Evolutionary conservation across 2,113 vertebrate genomes (phyloP).

Genomic region (Notothenia coriiceps): DNA sequence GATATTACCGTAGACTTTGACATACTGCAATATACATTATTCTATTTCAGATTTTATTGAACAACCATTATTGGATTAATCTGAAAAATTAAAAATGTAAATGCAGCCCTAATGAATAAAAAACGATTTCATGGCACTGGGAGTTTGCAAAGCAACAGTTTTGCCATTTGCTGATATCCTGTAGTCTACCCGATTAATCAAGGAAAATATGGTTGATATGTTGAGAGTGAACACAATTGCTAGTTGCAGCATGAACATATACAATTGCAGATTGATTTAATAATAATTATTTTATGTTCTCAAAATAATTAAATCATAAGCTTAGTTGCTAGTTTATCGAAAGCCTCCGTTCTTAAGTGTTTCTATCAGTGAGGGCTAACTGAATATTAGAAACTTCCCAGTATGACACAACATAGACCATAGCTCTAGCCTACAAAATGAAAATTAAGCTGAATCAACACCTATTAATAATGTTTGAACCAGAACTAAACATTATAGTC

Average conservation of each 20-base stretch:
- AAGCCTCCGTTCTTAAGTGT: not conserved
- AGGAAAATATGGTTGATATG: not conserved
- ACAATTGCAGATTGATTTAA: not conserved
- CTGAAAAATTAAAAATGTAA: no score
- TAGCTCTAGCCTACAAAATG: not conserved
- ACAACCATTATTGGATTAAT: no score
- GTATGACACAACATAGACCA: not conserved
- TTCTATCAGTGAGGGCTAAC: not conserved
- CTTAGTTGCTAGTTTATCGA: not conserved
- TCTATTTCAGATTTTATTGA: no score
- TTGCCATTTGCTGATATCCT: not conserved
- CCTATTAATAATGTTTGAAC: not conserved
- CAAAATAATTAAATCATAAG: not conserved
- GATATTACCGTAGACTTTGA: no score
- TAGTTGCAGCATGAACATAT: not conserved
- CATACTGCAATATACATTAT: no score
- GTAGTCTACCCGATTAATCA: not conserved
- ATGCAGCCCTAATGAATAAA: no score
- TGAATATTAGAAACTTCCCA: not conserved
- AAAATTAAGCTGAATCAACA: not conserved
- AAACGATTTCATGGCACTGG: not conserved
- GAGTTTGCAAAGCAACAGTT: no score
- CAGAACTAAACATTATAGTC: not conserved
- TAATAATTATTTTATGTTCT: not conserved
- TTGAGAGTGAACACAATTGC: not conserved